These are phyloP conservation scores for Asarcornis scutulata DNA, from an alignment of 2,113 vertebrate species.

Conservation along the genomic window DNA sequence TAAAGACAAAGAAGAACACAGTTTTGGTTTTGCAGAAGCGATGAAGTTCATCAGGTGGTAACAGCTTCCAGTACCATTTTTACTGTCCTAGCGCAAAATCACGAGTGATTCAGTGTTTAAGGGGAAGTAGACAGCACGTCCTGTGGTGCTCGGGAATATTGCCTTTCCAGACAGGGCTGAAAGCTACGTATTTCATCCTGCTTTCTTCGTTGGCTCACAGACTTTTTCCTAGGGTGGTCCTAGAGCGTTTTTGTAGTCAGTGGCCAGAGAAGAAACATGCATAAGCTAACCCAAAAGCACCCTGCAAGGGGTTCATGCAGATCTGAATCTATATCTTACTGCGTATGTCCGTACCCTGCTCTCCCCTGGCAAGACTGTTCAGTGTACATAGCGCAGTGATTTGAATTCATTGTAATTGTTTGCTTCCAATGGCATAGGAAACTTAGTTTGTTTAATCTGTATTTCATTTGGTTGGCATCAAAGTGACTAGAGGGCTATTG, in stretches of 20 bases:
- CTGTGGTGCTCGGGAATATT: fast-evolving
- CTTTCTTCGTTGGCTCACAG: background rate
- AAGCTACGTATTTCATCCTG: background rate
- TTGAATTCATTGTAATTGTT: background rate
- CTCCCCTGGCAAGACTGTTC: fast-evolving
- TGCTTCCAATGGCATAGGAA: background rate
- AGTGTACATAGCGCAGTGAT: fast-evolving
- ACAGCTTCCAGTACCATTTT: background rate
- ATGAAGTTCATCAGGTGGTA: background rate
- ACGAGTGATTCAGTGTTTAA: background rate
- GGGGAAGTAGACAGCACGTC: background rate
- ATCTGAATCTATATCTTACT: background rate
- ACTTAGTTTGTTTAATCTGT: constrained; percentile 23
- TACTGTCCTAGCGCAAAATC: background rate
- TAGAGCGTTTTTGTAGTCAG: background rate
- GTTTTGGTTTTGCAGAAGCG: background rate
- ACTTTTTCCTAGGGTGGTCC: background rate
- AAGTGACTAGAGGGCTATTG: background rate
- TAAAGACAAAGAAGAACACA: background rate
- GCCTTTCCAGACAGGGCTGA: background rate
- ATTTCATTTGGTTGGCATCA: constrained; percentile 26
- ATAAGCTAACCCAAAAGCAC: background rate
- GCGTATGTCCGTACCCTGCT: fast-evolving
- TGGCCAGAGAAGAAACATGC: background rate
- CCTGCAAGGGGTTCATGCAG: background rate